Base-by-base conservation (phyloP, 1,140 invertebrate species). In the Meloidogyne floridensis region DNA sequence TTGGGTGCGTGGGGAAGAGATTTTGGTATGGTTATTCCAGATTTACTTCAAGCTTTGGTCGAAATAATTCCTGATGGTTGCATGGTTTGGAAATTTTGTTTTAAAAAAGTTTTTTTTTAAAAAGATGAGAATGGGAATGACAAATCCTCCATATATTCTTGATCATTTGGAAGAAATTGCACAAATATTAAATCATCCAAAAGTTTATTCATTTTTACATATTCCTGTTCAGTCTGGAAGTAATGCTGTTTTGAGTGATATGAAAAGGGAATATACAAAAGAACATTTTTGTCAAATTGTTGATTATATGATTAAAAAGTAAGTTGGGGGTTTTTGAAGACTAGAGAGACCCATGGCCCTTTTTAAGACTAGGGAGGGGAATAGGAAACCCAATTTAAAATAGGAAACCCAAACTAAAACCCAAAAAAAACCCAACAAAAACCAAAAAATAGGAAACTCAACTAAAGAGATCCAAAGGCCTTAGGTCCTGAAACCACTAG, bases 171-270 rank as follows among this genome's bases (percentile, higher is more conserved):
- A 95, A 87, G 95, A 96, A 90, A 95, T 99, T 77, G 93, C 95
- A 0, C 93, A 94, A 88, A 95, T 98, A 84, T 91, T 98, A 86
- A 92, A 92, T 65, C 95, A 98, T 91, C 95, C 95, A 0, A 90
- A 94, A 80, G 96, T 99, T 0, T 99, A 98, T 89, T 91, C 94
- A 77, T 99, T 99, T 89, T 93, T 99, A 0, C 97, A 99, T 90
- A 94, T 99, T 42, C 97, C 97, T 0, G 96, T 99, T 0, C 97
- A 99, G 91, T 95, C 95, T 11, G 97, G 95, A 3, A 97, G 95
- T 87, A 95, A 99, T 92, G 92, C 93, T 77, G 96, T 99, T 10
- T 91, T 99, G 2, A 92, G 92, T 0, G 96, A 98, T 85, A 99
- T 99, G 97, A 97, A 96, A 90, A 91, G 97, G 83, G 96, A 99